Conservation (phyloP, 2,113 vertebrate genomes). For the Sebastes fasciatus region DNA sequence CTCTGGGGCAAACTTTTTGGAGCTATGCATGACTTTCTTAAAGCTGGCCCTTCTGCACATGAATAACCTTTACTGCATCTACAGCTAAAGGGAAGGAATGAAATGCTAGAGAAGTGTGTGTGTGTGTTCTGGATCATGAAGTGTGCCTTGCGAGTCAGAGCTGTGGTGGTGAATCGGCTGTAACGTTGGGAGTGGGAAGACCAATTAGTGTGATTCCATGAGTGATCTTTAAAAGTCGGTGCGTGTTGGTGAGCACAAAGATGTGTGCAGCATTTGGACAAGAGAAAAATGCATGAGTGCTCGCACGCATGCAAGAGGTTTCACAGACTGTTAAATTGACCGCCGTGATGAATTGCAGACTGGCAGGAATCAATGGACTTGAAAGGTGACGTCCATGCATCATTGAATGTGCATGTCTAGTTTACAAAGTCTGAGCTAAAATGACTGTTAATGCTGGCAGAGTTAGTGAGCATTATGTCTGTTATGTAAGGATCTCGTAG, state of each 20-base stretch:
- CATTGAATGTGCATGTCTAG: not conserved
- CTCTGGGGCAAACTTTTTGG: not conserved
- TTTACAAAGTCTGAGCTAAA: slow-evolving; percentile 25
- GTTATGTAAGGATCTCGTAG: slow-evolving; percentile 73
- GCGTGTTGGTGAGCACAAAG: slow-evolving; percentile 9
- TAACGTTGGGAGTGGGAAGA: not conserved
- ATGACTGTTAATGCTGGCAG: slow-evolving; percentile 35
- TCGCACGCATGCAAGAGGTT: not conserved
- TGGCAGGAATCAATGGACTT: not conserved
- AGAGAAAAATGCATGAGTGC: slow-evolving; percentile 11
- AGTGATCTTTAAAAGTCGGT: slow-evolving; percentile 20
- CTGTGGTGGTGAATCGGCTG: not conserved
- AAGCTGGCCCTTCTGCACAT: not conserved
- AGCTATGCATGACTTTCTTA: not conserved
- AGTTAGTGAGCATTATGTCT: slow-evolving; percentile 54
- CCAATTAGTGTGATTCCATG: slow-evolving; percentile 12
- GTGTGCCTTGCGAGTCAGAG: not conserved
- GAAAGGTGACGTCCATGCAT: not conserved
- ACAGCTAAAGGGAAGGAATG: not conserved
- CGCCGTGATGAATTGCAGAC: not conserved
- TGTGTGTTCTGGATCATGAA: not conserved
- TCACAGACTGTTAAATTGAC: not conserved
- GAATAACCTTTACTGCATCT: not conserved
- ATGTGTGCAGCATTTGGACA: not conserved
- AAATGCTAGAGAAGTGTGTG: not conserved